phyloP scores from a whole-genome alignment of 92 coral and sea anemone species.

The Palythoa grandis region DNA sequence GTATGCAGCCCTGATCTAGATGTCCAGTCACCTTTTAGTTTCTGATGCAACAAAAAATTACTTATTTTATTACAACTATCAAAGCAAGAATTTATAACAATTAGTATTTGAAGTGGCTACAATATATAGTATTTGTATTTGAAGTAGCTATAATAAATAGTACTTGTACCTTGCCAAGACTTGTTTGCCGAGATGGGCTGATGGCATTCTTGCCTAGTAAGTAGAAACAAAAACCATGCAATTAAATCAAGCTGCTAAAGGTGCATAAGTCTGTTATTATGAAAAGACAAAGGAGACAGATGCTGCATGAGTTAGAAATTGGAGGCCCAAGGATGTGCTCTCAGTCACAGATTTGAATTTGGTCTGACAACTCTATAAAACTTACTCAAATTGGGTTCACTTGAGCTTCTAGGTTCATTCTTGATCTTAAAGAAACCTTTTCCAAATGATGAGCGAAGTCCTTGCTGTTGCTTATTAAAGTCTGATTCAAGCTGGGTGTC shows the following conservation, averaged over 20 bases:
- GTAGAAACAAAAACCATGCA: neutral
- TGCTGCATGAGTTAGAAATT: neutral
- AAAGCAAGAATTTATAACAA: too few species aligned
- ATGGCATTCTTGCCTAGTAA: constrained; percentile 21
- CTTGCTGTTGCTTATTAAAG: constrained; percentile 55
- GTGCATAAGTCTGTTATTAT: neutral
- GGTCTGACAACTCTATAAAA: neutral
- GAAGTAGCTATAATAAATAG: too few species aligned
- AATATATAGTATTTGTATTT: too few species aligned
- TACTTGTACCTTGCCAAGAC: neutral
- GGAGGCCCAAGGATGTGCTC: too few species aligned
- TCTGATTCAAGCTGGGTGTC: constrained; percentile 47
- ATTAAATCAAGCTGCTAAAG: neutral
- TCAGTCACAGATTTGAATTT: neutral
- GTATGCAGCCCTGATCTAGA: too few species aligned
- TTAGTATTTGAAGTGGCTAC: too few species aligned
- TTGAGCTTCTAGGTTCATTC: constrained; percentile 80
- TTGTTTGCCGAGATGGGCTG: constrained; percentile 19
- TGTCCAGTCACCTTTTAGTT: too few species aligned
- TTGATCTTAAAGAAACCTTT: constrained; percentile 84
- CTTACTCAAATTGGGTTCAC: constrained; percentile 95
- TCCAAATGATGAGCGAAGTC: constrained; percentile 86
- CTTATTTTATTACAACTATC: too few species aligned
- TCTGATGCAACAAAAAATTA: too few species aligned
- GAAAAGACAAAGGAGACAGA: neutral